Conservation (phyloP, 2,888 invertebrate genomes). For the Agrypnus murinus region DNA sequence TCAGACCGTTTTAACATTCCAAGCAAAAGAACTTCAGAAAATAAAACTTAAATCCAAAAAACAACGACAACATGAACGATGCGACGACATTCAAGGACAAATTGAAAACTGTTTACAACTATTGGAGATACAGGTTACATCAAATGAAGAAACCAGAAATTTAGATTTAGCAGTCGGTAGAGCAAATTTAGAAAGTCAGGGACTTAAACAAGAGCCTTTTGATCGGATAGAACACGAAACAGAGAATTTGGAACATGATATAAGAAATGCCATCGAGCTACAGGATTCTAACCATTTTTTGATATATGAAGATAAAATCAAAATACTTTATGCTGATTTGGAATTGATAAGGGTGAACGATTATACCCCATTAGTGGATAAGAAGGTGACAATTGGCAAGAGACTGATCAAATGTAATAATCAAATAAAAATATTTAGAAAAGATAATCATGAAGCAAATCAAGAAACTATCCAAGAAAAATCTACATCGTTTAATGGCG, state of each 20-base stretch:
- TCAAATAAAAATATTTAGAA: conserved; percentile 50
- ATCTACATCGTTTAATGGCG: not conserved
- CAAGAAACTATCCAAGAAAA: not conserved
- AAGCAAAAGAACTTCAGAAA: conserved; percentile 45
- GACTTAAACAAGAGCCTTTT: conserved; percentile 43
- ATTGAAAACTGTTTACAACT: conserved; percentile 46
- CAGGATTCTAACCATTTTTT: conserved; percentile 53
- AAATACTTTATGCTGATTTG: conserved; percentile 56
- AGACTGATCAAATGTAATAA: conserved; percentile 53
- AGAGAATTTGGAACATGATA: conserved; percentile 51
- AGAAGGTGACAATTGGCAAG: conserved; percentile 50
- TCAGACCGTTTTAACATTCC: conserved; percentile 43
- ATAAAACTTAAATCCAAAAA: conserved; percentile 44
- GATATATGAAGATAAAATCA: conserved; percentile 55
- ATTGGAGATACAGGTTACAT: conserved; percentile 49
- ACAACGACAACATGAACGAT: conserved; percentile 31
- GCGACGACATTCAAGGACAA: conserved; percentile 47
- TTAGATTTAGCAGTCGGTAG: conserved; percentile 59
- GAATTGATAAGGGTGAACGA: conserved; percentile 51
- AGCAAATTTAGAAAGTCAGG: conserved; percentile 56
- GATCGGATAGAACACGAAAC: conserved; percentile 50
- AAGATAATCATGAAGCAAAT: conserved; percentile 12
- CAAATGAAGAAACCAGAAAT: conserved; percentile 46
- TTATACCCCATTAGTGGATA: conserved; percentile 45
- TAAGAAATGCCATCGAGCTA: conserved; percentile 49